Conservation (phyloP, 2,888 invertebrate genomes). For the Rhingia campestris region DNA sequence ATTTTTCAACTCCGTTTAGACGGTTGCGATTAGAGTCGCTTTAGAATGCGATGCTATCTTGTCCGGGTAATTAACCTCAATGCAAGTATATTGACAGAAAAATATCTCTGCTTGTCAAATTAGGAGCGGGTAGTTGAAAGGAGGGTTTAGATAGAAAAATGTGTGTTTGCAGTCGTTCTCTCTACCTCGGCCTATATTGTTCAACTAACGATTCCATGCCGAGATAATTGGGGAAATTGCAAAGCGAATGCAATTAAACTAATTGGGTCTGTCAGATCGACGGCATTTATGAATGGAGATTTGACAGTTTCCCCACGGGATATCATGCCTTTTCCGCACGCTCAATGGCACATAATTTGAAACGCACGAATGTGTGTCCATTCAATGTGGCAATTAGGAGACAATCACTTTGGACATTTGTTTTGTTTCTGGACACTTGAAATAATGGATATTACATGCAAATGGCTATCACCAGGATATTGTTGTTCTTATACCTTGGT, state of each 20-base stretch:
- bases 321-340: slow-evolving; percentile 34
- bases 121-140: not conserved
- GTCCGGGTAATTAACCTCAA: slow-evolving; percentile 58
- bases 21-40: slow-evolving; percentile 43
- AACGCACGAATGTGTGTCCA: slow-evolving; percentile 26
- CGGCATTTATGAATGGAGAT: slow-evolving; percentile 38
- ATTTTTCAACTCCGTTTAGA: slow-evolving; percentile 15
- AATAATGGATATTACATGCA: too few species aligned
- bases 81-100: slow-evolving; percentile 57
- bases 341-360: slow-evolving; percentile 56
- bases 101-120: slow-evolving; percentile 47
- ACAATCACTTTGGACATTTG: too few species aligned
- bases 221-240: slow-evolving; percentile 61
- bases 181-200: slow-evolving; percentile 40
- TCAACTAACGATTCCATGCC: slow-evolving; percentile 56
- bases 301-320: slow-evolving; percentile 53
- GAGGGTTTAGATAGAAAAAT: not conserved
- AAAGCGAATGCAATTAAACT: slow-evolving; percentile 68
- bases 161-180: not conserved
- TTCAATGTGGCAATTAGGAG: slow-evolving; percentile 49
- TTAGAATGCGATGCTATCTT: slow-evolving; percentile 38
- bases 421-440: too few species aligned
- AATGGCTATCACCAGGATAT: too few species aligned
- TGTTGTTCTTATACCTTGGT: too few species aligned
- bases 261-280: slow-evolving; percentile 67